Evolutionary conservation across 2,888 invertebrate species (phyloP), one percentile per base, ranked within the genome.

Genomic region (Creontiades dilutus): DNA sequence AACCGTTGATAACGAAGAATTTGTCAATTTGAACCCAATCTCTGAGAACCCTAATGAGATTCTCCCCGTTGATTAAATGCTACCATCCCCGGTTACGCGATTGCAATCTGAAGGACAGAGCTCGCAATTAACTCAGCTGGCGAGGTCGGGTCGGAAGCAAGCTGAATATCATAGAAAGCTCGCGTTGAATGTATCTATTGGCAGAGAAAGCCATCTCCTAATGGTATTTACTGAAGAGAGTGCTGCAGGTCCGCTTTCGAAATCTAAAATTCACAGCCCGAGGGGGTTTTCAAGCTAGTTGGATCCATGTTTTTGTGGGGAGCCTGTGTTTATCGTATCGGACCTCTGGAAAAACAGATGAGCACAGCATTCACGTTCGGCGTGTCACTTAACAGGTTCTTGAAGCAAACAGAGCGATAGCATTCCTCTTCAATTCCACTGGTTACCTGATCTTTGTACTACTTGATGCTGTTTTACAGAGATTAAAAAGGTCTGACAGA

Each of bases 121-220:
- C 37, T 57, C 7, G 57, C 7, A 7, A 57, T n/a, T 14, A 9
- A 14, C n/a, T 7, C 0, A n/a, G n/a, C 14, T 0, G 5, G 52
- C 52, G n/a, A 57, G 37, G 3, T 37, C 7, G 37, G 52, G 52
- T 16, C 23, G 68, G 9, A 23, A 68, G 27, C 27, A 23, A 68
- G 11, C 23, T 23, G 68, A 23, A 68, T 68, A 68, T 68, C 68
- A 68, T 68, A 68, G 68, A 68, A 68, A 68, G 68, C 68, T 68
- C 68, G 57, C n/a, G 7, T 23, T 23, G 11, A 23, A 23, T 68
- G 68, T 68, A 68, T 68, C 68, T 68, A 68, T 68, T 27, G 68
- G 68, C 13, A 68, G 68, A 68, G 68, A 68, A 68, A 68, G 68
- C 68, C 68, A 23, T 68, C 68, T 68, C 7, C 68, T 68, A 68